These are phyloP conservation scores for Capitulum mitella DNA, from an alignment of 2,888 invertebrate species.

Conservation along the genomic window DNA sequence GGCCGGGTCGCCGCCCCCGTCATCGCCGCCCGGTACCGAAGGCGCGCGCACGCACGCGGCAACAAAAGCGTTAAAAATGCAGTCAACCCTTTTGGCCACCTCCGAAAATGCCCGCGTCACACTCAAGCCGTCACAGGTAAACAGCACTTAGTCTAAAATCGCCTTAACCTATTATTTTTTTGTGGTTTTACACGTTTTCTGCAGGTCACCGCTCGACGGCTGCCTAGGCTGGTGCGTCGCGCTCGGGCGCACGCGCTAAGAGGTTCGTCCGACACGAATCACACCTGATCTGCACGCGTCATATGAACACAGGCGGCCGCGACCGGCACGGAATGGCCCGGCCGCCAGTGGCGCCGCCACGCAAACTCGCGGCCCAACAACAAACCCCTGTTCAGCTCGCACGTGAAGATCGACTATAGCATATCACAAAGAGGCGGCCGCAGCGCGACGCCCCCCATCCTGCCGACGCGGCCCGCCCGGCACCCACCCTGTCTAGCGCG, in stretches of 20 bases:
- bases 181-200: neutral
- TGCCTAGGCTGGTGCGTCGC: neutral
- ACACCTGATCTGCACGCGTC: neutral
- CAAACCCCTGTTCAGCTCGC: slow-evolving; percentile 1
- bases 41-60: neutral
- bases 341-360: neutral
- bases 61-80: slow-evolving; percentile 23
- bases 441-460: neutral
- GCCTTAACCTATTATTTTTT: slow-evolving; percentile 19
- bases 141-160: slow-evolving; percentile 19
- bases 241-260: neutral
- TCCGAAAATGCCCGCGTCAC: neutral
- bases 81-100: slow-evolving; percentile 16
- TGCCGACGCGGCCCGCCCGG: neutral
- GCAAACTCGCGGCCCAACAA: slow-evolving; percentile 15
- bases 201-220: neutral
- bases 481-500: neutral
- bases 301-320: neutral
- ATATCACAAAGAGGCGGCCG: neutral
- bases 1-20: neutral
- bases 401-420: slow-evolving; percentile 4
- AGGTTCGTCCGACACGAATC: neutral
- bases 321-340: neutral
- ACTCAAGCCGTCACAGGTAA: neutral
- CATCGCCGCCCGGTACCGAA: no score